Conservation (phyloP, 2,888 invertebrate genomes). For the Zhengitettix transpicula region DNA sequence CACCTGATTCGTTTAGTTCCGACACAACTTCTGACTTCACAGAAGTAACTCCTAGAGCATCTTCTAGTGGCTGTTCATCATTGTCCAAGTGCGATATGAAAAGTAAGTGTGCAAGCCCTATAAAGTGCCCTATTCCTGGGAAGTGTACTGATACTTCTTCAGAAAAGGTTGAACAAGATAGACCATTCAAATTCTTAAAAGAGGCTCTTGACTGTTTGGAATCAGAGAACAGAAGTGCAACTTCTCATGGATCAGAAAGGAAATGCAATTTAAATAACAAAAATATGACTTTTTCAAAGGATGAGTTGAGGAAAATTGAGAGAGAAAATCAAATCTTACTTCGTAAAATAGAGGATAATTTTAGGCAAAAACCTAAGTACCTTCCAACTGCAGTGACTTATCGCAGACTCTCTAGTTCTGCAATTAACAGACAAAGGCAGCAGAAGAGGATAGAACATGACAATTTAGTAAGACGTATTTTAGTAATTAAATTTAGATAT, state of each 20-base stretch:
- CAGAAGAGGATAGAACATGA: slow-evolving; percentile 32
- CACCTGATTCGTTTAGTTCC: slow-evolving; percentile 1
- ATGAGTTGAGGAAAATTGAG: slow-evolving; percentile 27
- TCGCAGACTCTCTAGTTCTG: slow-evolving; percentile 23
- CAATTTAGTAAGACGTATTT: slow-evolving; percentile 26
- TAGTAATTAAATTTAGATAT: too few species aligned
- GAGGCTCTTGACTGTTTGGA: slow-evolving; percentile 6
- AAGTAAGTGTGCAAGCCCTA: too few species aligned
- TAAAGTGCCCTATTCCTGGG: background rate
- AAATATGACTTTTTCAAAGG: slow-evolving; percentile 29
- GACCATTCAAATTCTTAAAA: slow-evolving; percentile 6
- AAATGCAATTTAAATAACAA: slow-evolving; percentile 10
- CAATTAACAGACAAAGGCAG: slow-evolving; percentile 29
- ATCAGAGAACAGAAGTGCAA: background rate
- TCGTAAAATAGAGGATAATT: slow-evolving; percentile 25
- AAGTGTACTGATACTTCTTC: background rate
- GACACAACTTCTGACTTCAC: slow-evolving; percentile 7
- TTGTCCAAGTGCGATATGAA: slow-evolving; percentile 2
- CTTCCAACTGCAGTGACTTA: slow-evolving; percentile 11
- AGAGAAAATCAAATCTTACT: slow-evolving; percentile 28
- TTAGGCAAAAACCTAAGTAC: slow-evolving; percentile 15
- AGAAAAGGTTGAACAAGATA: background rate
- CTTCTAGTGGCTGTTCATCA: slow-evolving; percentile 13
- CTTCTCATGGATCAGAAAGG: slow-evolving; percentile 6
- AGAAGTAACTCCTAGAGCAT: slow-evolving; percentile 15